Conservation (phyloP, 2,797 vertebrate genomes). For the Ateles fusciceps region DNA sequence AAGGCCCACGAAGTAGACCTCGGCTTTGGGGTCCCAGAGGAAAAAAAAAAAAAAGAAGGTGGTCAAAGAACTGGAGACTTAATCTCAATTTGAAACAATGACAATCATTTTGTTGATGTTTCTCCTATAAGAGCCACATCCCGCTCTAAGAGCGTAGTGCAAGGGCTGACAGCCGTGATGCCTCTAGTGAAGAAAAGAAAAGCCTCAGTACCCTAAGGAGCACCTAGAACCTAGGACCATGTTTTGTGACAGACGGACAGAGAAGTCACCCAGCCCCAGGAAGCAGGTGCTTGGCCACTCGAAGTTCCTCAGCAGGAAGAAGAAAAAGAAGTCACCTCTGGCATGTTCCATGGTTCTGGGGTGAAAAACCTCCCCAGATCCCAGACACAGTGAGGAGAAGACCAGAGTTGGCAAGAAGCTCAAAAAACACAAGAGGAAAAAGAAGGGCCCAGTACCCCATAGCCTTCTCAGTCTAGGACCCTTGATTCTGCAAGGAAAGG, state of each 20-base stretch:
- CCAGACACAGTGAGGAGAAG: not conserved
- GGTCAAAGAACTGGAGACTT: not conserved
- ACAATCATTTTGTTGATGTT: not conserved
- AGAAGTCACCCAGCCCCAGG: not conserved
- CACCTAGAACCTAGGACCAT: not conserved
- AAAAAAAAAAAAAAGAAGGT: conserved; percentile 7
- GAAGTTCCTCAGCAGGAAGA: not conserved
- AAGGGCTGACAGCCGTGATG: not conserved
- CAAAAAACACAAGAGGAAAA: not conserved
- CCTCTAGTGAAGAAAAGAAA: conserved; percentile 57
- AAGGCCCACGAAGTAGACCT: conserved; percentile 31
- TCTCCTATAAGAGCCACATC: not conserved
- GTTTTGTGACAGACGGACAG: rapidly evolving
- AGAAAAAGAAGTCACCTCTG: conserved; percentile 20
- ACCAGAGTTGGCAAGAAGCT: conserved; percentile 1
- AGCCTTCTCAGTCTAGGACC: not conserved
- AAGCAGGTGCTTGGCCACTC: not conserved
- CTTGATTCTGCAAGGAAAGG: not conserved
- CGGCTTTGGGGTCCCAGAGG: conserved; percentile 28
- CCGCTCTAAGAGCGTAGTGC: not conserved
- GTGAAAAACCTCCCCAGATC: not conserved
- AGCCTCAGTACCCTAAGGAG: not conserved
- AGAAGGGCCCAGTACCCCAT: not conserved
- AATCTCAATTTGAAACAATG: not conserved
- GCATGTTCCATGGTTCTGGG: not conserved